Base-by-base conservation (phyloP, 2,797 vertebrate species). In the Microchirus variegatus region DNA sequence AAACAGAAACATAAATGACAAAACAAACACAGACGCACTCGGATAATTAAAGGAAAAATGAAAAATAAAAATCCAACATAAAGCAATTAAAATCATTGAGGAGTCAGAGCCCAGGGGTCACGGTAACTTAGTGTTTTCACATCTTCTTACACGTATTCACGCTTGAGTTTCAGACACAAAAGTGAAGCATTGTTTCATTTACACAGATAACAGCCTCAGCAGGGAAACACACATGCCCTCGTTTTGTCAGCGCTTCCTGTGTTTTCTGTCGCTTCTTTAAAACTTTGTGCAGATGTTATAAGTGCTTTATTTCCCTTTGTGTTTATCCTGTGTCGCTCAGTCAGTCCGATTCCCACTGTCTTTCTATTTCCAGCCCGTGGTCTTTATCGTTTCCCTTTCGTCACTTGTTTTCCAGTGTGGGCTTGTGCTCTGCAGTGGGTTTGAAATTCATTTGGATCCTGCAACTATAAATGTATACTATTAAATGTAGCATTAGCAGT, bases 251-350 rank as follows among this genome's bases (percentile, higher is more conserved):
- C 31, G 43, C 14, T 18, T 1, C 12, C 35, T 63, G 49, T 70
- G 52, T 53, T 59, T 59, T 52, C 17, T 40, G 53, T 63, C 44
- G 35, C 60, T 36, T 52, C 14, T n/a, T 8, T 31, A 15, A 59
- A 50, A 31, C 42, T 65, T 63, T 73, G 37, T 10, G 1, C 11
- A 10, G 18, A 75, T 63, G 11, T 54, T 37, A 54, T 26, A 38
- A 56, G 52, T 16, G 41, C 2, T 63, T 71, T n/a, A n/a, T n/a
- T 60, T 43, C 15, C 15, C 67, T 53, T 56, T 18, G 64, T 17
- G 64, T 17, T 55, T 14, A 38, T 59, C 13, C 5, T 16, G 47
- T 52, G 36, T 40, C 59, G 17, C 44, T 47, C 26, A 19, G 42
- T 50, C 35, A 52, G 9, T 31, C 18, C 46, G 42, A 51, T 69